Percentiles rank a stretch among this genome's conserved stretches.
These are phyloP conservation scores for Pediacus dermestoides DNA, from an alignment of 2,888 invertebrate species.

Conservation along the genomic window DNA sequence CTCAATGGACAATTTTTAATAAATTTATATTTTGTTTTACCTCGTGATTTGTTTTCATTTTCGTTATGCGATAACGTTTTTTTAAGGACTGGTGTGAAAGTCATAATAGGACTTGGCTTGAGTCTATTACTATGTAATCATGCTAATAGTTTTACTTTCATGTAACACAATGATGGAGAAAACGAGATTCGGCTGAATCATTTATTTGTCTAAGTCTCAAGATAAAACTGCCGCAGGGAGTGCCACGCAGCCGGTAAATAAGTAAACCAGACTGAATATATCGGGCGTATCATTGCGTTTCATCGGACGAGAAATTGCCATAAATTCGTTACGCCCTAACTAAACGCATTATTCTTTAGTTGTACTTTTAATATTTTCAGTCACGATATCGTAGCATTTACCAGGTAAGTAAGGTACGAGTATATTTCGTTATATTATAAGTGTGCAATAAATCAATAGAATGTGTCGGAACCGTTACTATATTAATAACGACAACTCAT, in stretches of 20 bases:
- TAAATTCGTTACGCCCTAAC: conserved; percentile 4
- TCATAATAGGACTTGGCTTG: conserved; percentile 18
- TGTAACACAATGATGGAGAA: conserved; percentile 14
- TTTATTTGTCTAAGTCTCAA: conserved; percentile 3
- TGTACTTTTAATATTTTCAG: neutral
- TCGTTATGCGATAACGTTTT: conserved; percentile 11
- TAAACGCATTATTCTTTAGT: neutral
- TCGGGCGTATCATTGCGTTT: neutral
- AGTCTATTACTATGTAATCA: conserved; percentile 20
- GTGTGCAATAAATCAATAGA: too few species aligned
- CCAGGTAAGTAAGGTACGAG: neutral
- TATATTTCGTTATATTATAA: conserved; percentile 7
- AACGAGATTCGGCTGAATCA: conserved; percentile 17
- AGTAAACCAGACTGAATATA: conserved; percentile 31
- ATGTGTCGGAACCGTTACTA: too few species aligned
- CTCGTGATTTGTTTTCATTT: conserved; percentile 13
- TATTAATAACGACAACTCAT: too few species aligned
- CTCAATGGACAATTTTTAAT: conserved; percentile 14
- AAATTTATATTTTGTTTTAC: conserved; percentile 16
- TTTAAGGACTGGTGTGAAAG: conserved; percentile 15
- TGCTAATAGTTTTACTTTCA: conserved; percentile 25
- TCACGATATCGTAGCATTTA: neutral
- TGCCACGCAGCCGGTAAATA: conserved; percentile 10
- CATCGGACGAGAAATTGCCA: conserved; percentile 5
- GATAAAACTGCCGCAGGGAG: conserved; percentile 9